These are phyloP conservation scores for Ptychochromis oligacanthus DNA, from an alignment of 2,113 vertebrate species.

Conservation along the genomic window DNA sequence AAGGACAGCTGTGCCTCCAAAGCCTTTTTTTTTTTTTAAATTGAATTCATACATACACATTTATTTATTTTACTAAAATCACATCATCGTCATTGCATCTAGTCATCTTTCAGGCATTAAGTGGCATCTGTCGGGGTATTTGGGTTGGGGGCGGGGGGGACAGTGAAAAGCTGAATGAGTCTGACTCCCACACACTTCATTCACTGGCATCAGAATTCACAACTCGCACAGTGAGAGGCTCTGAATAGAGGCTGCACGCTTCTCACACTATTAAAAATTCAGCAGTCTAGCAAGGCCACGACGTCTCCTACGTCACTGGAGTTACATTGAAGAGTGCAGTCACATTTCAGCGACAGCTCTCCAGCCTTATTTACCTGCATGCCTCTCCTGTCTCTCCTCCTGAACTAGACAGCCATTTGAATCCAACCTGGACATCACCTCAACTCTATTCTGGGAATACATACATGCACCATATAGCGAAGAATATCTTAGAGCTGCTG, in stretches of 20 bases:
- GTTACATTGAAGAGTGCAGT: constrained; percentile 81
- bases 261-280: constrained; percentile 84
- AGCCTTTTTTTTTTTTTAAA: neutral
- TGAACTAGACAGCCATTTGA: constrained; percentile 58
- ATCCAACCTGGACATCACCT: constrained; percentile 48
- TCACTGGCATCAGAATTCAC: constrained; percentile 82
- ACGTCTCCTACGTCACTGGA: constrained; percentile 80
- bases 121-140: constrained; percentile 67
- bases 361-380: constrained; percentile 72
- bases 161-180: constrained; percentile 78
- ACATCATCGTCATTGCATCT: constrained; percentile 9
- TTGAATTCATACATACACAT: too few relatives aligned
- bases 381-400: constrained; percentile 36
- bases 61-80: constrained; percentile 22
- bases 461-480: constrained; percentile 31
- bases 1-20: neutral
- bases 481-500: constrained; percentile 21
- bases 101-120: constrained; percentile 42
- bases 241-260: constrained; percentile 74
- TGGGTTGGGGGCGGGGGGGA: constrained; percentile 59
- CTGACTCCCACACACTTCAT: constrained; percentile 81
- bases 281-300: constrained; percentile 81
- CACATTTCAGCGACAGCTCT: constrained; percentile 78
- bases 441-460: constrained; percentile 28
- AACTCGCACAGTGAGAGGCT: constrained; percentile 77